Base-by-base conservation (phyloP, 2,888 invertebrate genomes). In the Flexamia atlantica region DNA sequence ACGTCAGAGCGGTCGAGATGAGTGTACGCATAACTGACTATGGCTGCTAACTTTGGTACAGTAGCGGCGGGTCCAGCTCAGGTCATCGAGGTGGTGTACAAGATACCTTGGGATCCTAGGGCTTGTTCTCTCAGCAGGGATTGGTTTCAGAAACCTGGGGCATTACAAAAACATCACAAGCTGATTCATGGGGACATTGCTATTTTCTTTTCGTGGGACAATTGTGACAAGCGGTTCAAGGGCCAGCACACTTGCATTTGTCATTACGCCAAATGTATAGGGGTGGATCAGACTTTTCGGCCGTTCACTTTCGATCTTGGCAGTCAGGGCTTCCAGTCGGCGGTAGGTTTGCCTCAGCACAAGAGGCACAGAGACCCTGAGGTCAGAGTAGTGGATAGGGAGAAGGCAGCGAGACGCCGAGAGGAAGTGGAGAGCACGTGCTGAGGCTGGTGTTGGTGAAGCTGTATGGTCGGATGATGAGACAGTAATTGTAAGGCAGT, bases 231-330 rank as follows among this genome's bases (percentile, higher is more conserved):
- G 53, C 4, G 20, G 4, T 53, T 53, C 20, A n/a, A n/a, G 10
- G 53, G 53, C 20, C 20, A n/a, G 17, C 53, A 53, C n/a, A 17
- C 53, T n/a, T 7, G 10, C 17, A 7, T 53, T n/a, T 53, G 53
- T n/a, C 53, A 53, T n/a, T n/a, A 53, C 53, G 4, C 53, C 53
- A 53, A 53, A n/a, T n/a, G 53, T 53, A 53, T 4, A 53, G 53
- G 53, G n/a, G 53, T n/a, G 53, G 20, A 53, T 5, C 53, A 53
- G 53, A 40, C 40, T 12, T 5, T 9, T 12, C 5, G 40, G 40
- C 40, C 40, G 12, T 40, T 40, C 40, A 12, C 40, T 5, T 40
- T 5, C 40, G 40, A 40, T 5, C 7, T 40, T 12, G 5, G 40
- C 40, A 12, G 40, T 12, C 7, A 40, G 7, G 40, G 40, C 7